Evolutionary conservation across 2,113 vertebrate species (phyloP), one percentile per base, ranked within the genome.

Genomic region (Eptatretus burgeri): DNA sequence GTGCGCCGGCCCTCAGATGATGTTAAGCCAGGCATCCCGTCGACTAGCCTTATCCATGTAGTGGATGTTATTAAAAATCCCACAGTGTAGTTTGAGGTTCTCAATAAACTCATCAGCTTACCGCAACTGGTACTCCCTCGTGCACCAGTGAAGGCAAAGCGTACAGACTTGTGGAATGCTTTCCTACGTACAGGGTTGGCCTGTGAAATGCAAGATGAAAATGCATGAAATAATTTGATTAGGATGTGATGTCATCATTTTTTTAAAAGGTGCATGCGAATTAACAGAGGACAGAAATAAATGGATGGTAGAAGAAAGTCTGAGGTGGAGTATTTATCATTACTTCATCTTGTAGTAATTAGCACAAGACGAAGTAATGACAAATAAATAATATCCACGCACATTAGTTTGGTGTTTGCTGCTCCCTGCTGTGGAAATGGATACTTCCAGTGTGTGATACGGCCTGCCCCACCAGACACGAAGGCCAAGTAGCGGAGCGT

Each of bases 401-500:
- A 98, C 91, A 88, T 74, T 49, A 98, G 78, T 62, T 85, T 85
- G 51, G 79, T 75, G 64, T 69, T 72, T 2, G 83, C 67, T 11
- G 86, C 82, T 68, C 78, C 79, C 66, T 76, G 79, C 27, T 41
- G 27, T 51, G 74, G 66, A 11, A 80, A 76, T 66, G 74, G 78
- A 70, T 75, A 80, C 74, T 72, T 78, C 83, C 79, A 82, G 71
- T 76, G 76, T 72, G 80, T 67, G 17, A 83, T 79, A 1, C 84
- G 83, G 9, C 53, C 53, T 70, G 80, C 79, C 74, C 73, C 77
- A 67, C 80, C 79, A 1, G 84, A 80, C 67, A 77, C 81, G 69
- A 95, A 82, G 7, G 80, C 81, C 16, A 98, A 81, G 69, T 84
- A 93, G 60, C 84, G 85, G 53, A 98, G 73, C 1, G 86, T 98